Base-by-base conservation (phyloP, 2,797 vertebrate species). In the Spea hammondii region DNA sequence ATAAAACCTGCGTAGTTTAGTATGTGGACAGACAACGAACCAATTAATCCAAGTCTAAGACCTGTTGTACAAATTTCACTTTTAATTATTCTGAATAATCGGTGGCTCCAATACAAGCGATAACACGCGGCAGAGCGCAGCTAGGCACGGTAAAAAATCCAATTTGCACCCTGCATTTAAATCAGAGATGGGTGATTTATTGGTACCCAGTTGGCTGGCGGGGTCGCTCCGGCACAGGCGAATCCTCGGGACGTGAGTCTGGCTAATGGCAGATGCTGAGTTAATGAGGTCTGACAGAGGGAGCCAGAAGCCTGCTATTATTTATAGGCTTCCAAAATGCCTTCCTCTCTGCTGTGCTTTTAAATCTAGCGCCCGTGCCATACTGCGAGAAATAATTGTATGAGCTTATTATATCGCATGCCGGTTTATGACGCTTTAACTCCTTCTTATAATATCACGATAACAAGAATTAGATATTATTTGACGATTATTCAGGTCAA, bases 231-330 rank as follows among this genome's bases (percentile, higher is more conserved):
- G 44, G 50, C 45, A 13, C 3, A 14, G 70, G 57, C 62, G 12
- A 4, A 47, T 80, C 66, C 78, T 65, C 67, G 1, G 66, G 72
- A 70, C 14, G 55, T 44, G 59, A 11, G 78, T 80, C 78, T 67
- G 54, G 57, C 46, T 54, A 75, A 17, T 70, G 72, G 70, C 78
- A 75, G 72, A 80, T 65, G 57, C 65, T 54, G 62, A 54, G 66
- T 47, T 80, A 74, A 75, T 80, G 72, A 57, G 49, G 49, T 65
- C 66, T 80, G 78, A 75, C 78, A 70, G 66, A 59, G 65, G 57
- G 45, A 75, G 78, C 65, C 72, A 70, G 17, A 55, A 70, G 72
- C 74, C 49, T 65, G 72, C 54, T 55, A 70, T 65, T 62, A 80
- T 79, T 74, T 74, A 70, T 70, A 75, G 60, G 72, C 72, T 45